Conservation (phyloP, 1,140 invertebrate species). For the Campoletis sonorensis region DNA sequence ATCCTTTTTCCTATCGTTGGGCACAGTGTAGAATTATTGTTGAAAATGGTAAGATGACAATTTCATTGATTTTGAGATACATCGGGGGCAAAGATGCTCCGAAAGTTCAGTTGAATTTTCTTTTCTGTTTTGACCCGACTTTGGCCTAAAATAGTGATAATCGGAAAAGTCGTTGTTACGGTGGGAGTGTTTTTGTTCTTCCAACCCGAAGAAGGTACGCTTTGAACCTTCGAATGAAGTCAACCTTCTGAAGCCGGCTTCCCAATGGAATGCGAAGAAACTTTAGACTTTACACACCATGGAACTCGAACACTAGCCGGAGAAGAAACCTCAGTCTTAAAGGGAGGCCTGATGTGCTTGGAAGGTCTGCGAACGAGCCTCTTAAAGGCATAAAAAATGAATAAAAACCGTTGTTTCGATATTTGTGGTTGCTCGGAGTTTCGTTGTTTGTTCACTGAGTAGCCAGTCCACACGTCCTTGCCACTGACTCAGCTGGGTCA, state of each 20-base stretch:
- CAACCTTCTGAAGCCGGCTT: neutral
- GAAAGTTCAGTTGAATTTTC: no score
- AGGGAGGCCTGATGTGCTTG: neutral
- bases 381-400: neutral
- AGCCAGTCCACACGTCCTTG: neutral
- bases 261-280: neutral
- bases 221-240: neutral
- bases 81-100: no score
- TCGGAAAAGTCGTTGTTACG: neutral
- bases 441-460: neutral
- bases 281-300: neutral
- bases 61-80: no score
- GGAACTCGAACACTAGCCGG: neutral
- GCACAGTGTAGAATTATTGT: no score
- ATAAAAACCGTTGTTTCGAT: neutral
- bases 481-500: neutral
- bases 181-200: neutral
- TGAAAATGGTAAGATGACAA: no score
- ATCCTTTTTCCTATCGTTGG: no score
- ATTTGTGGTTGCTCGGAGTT: constrained; percentile 10
- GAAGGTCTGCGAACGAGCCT: neutral
- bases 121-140: no score
- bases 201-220: neutral
- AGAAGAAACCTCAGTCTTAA: neutral
- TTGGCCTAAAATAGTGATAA: no score